Base-by-base conservation (phyloP, 2,113 vertebrate genomes). In the Hydrochoerus hydrochaeris region DNA sequence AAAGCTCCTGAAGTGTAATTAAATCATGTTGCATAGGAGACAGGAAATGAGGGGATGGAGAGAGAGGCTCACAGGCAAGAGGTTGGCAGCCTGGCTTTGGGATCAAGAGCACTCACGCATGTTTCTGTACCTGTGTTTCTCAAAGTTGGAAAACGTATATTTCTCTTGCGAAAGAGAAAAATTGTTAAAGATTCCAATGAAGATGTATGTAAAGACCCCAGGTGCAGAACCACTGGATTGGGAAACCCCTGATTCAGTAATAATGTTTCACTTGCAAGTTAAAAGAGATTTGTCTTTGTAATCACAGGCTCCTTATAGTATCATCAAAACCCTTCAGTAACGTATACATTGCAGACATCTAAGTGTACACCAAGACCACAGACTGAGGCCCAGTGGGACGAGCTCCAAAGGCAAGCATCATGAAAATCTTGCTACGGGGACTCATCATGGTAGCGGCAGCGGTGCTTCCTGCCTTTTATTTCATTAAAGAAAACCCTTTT, bases 401-500 rank as follows among this genome's bases (percentile, higher is more conserved):
- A 44, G 3, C 22, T 35, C 52, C 80, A 26, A 32, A 11, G 6
- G 7, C 4, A 0, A 1, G 44, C n/a, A 52, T 38, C 75, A 92
- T 94, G 97, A 77, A 38, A 57, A 1, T 16, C 28, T 46, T 35
- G 65, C 58, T 83, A 3, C 71, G 73, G 80, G 46, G 11, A 41
- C 22, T 58, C 63, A 12, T 58, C 32, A 57, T 54, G 14, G 85
- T 13, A 13, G 54, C 69, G 32, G 75, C 11, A 0, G 11, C 60
- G 5, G 16, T 84, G n/a, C 41, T 87, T 11, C 38, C 44, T 0
- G 11, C 91, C 46, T 44, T 87, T 41, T 71, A 82, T 57, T 96
- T 96, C n/a, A 78, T 95, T 38, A 91, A 9, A 1, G 88, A 95
- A 86, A 95, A 92, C 22, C 91, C 85, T 28, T 87, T 94, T 46